Evolutionary conservation across 2,888 invertebrate genomes (phyloP).

Genomic region (Nycteola revayana): DNA sequence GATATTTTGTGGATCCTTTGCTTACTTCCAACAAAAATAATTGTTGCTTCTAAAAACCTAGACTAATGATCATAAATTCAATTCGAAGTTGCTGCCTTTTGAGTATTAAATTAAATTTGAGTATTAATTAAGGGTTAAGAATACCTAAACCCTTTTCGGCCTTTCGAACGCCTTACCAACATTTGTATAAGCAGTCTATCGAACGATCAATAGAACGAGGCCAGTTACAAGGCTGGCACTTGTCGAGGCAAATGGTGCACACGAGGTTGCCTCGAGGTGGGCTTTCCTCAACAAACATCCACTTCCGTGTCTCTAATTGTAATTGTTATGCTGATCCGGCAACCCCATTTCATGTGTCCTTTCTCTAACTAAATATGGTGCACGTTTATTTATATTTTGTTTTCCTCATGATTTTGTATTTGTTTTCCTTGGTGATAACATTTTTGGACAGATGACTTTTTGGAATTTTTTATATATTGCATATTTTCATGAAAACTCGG

Average conservation of each 20-base stretch:
- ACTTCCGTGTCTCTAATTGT: conserved; percentile 51
- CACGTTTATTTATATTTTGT: conserved; percentile 18
- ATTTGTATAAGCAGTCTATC: conserved; percentile 19
- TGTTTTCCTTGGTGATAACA: not conserved
- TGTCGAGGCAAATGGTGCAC: conserved; percentile 45
- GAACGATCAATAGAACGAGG: conserved; percentile 31
- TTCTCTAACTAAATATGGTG: conserved; percentile 36
- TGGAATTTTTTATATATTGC: no score
- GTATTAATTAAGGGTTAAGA: no score
- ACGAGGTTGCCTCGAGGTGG: conserved; percentile 56
- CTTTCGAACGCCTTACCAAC: no score
- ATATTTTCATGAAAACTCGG: no score
- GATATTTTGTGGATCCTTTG: no score
- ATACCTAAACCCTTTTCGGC: no score
- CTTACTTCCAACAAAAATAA: no score
- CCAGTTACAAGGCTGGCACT: conserved; percentile 44
- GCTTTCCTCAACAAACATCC: conserved; percentile 56
- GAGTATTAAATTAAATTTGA: no score
- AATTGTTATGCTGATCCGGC: conserved; percentile 45
- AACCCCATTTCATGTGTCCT: conserved; percentile 38
- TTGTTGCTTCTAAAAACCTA: no score
- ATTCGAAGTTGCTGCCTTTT: no score
- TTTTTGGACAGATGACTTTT: no score
- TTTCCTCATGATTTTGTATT: conserved; percentile 14
- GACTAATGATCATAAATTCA: no score